phyloP scores from a whole-genome alignment of 2,888 invertebrate genomes.

The Cerceris ruficornis region DNA sequence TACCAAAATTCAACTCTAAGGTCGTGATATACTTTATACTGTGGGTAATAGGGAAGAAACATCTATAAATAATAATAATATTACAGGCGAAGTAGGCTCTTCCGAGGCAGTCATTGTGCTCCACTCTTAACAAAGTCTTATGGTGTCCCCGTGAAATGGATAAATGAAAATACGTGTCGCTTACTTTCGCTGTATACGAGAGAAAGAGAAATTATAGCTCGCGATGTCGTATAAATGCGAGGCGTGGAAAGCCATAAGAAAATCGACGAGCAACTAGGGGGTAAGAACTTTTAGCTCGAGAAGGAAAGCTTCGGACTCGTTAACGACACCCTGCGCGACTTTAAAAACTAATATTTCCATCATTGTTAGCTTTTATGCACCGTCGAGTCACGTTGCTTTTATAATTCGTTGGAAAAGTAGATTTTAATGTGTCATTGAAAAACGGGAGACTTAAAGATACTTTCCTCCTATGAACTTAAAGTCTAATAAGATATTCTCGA shows the following conservation, averaged over 20 bases:
- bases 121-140: neutral
- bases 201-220: slow-evolving; percentile 50
- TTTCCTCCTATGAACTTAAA: neutral
- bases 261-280: slow-evolving; percentile 61
- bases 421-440: neutral
- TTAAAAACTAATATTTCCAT: slow-evolving; percentile 80
- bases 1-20: too few relatives aligned
- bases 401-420: slow-evolving; percentile 58
- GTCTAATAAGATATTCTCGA: too few relatives aligned
- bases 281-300: slow-evolving; percentile 50
- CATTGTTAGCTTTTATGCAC: slow-evolving; percentile 78
- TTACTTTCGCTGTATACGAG: slow-evolving; percentile 18
- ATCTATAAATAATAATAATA: too few relatives aligned
- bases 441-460: neutral
- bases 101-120: too few relatives aligned
- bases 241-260: slow-evolving; percentile 45
- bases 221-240: slow-evolving; percentile 40
- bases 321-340: slow-evolving; percentile 77
- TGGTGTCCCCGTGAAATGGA: slow-evolving; percentile 14
- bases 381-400: slow-evolving; percentile 51
- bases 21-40: too few relatives aligned
- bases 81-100: too few relatives aligned
- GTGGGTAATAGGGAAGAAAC: too few relatives aligned
- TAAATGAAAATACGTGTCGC: slow-evolving; percentile 18
- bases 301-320: slow-evolving; percentile 57